Percentiles rank a stretch among this genome's conserved stretches.
These are phyloP conservation scores for Venustoraphidia nigricollis DNA, from an alignment of 2,888 invertebrate genomes.

Conservation along the genomic window DNA sequence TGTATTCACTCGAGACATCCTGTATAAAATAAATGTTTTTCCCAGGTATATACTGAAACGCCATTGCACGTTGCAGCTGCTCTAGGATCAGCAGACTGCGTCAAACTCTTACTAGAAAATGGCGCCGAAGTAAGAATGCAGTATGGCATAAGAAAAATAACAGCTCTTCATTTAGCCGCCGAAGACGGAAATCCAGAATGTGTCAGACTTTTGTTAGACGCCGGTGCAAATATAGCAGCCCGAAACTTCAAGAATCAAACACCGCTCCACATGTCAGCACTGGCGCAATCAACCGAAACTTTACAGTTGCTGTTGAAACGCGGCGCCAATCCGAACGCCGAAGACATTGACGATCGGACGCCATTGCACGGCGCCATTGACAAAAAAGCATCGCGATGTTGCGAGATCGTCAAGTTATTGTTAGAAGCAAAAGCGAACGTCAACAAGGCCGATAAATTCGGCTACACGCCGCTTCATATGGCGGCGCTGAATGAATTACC, in stretches of 20 bases:
- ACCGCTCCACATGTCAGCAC: constrained; percentile 68
- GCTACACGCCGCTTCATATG: constrained; percentile 71
- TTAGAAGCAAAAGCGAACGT: constrained; percentile 52
- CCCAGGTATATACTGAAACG: constrained; percentile 66
- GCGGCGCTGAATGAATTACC: constrained; percentile 75
- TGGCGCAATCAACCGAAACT: constrained; percentile 65
- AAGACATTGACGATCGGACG: constrained; percentile 59
- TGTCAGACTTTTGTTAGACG: constrained; percentile 51
- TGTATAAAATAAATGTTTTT: not conserved
- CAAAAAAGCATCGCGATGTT: constrained; percentile 47
- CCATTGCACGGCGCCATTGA: constrained; percentile 70
- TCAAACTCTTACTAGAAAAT: constrained; percentile 54
- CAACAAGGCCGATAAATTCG: constrained; percentile 62
- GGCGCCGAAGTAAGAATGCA: constrained; percentile 71
- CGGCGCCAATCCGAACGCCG: constrained; percentile 46
- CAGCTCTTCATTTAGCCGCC: constrained; percentile 75
- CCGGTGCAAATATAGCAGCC: constrained; percentile 62
- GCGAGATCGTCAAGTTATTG: constrained; percentile 52
- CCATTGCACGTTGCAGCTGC: constrained; percentile 70
- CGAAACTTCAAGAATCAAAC: constrained; percentile 64
- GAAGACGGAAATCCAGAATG: constrained; percentile 76
- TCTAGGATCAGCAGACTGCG: constrained; percentile 50
- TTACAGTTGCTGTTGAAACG: constrained; percentile 51
- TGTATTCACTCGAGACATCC: no score
- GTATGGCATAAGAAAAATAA: constrained; percentile 51